Conservation (phyloP, 2,888 invertebrate genomes). For the Quadroppia sp. region DNA sequence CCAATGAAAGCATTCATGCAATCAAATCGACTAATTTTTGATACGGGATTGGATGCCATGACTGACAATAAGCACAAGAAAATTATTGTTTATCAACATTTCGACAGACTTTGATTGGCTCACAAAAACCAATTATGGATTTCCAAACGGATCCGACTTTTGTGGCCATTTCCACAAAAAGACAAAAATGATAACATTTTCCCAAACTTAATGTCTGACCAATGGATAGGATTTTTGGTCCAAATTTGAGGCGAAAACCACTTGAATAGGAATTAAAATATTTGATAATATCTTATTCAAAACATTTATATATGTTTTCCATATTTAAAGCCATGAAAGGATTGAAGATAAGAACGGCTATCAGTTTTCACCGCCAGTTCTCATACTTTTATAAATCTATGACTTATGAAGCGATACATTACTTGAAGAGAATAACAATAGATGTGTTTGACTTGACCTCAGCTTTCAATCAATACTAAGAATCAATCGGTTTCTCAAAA, state of each 20-base stretch:
- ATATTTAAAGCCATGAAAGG: neutral
- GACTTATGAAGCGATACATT: neutral
- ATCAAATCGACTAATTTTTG: conserved; percentile 32
- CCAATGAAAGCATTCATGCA: conserved; percentile 36
- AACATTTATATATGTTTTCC: neutral
- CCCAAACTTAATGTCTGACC: neutral
- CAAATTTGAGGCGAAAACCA: neutral
- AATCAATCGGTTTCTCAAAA: conserved; percentile 24
- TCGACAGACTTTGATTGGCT: conserved; percentile 26
- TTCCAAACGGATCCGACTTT: conserved; percentile 31
- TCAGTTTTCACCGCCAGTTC: neutral
- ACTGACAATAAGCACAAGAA: conserved; percentile 20
- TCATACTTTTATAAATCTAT: neutral
- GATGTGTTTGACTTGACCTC: neutral
- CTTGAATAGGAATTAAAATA: neutral
- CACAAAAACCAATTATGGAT: conserved; percentile 14
- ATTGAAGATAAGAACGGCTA: neutral
- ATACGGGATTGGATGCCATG: conserved; percentile 23
- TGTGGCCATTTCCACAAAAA: conserved; percentile 1
- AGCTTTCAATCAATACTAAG: neutral
- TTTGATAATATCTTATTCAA: neutral
- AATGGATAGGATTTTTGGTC: neutral
- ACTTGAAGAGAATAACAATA: neutral
- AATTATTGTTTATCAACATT: conserved; percentile 35
- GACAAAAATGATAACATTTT: neutral